Percentiles rank a stretch among this genome's conserved stretches.
phyloP scores from a whole-genome alignment of 1,140 invertebrate species.

The Cyclina sinensis region DNA sequence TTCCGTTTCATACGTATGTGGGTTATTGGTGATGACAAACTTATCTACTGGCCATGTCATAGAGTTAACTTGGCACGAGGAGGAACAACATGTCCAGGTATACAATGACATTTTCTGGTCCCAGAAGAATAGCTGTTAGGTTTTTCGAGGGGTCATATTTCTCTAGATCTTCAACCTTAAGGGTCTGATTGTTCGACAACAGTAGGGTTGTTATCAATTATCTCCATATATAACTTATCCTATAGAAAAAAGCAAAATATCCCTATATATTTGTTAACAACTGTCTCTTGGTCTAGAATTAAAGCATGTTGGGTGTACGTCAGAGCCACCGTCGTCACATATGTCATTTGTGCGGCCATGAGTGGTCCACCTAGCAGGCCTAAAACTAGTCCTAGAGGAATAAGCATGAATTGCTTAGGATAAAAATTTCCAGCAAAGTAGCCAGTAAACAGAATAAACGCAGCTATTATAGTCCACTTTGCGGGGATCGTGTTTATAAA shows the following conservation, averaged over 20 bases:
- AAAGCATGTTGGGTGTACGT: constrained; percentile 81
- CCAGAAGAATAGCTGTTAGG: not conserved
- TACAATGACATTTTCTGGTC: constrained; percentile 21
- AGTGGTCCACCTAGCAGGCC: constrained; percentile 83
- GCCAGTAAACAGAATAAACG: constrained; percentile 81
- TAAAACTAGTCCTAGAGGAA: constrained; percentile 80
- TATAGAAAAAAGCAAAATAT: constrained; percentile 84
- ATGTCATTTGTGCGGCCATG: constrained; percentile 85
- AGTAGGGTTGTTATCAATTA: constrained; percentile 83
- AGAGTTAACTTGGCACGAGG: constrained; percentile 68
- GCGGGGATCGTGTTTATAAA: constrained; percentile 82
- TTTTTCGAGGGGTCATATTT: constrained; percentile 32
- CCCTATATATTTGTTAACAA: constrained; percentile 84
- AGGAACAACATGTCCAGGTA: constrained; percentile 57
- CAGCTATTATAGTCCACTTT: constrained; percentile 84
- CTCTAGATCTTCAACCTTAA: constrained; percentile 16
- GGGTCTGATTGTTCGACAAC: constrained; percentile 77
- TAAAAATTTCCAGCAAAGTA: constrained; percentile 85
- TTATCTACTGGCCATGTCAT: constrained; percentile 54
- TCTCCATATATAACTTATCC: constrained; percentile 84
- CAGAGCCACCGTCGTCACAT: constrained; percentile 82
- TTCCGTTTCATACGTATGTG: constrained; percentile 53
- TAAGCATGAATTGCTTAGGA: constrained; percentile 80
- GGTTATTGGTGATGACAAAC: constrained; percentile 67
- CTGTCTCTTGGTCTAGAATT: constrained; percentile 76